These are phyloP conservation scores for Amphiura filiformis DNA, from an alignment of 35 echinoderm and acorn worm species.

Conservation along the genomic window DNA sequence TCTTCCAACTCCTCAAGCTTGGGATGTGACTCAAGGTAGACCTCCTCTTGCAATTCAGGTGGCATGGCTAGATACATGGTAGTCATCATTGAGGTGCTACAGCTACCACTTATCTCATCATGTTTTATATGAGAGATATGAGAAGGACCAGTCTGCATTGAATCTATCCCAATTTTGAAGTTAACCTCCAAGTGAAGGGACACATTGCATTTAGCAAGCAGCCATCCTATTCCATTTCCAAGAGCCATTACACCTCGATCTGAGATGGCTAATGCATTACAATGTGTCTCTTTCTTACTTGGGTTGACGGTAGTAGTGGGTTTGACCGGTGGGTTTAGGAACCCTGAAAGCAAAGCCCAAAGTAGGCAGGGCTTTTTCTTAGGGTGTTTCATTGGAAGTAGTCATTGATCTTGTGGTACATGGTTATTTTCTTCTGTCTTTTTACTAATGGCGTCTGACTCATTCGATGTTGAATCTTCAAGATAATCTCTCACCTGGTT, in stretches of 20 bases:
- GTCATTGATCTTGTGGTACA: background rate
- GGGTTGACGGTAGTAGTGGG: background rate
- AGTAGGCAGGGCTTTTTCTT: background rate
- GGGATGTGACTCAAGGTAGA: no score
- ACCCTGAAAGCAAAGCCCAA: background rate
- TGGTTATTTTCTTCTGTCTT: background rate
- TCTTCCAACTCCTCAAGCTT: no score
- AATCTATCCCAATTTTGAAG: background rate
- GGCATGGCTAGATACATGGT: background rate
- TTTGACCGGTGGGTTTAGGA: background rate
- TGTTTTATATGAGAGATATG: no score
- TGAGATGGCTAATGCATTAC: background rate
- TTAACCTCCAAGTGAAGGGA: background rate
- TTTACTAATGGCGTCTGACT: background rate
- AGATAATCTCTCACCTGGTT: conserved; percentile 19
- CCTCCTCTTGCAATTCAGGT: background rate
- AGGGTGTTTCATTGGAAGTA: background rate
- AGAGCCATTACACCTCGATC: background rate
- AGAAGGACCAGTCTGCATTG: background rate
- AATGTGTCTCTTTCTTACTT: background rate
- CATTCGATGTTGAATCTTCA: background rate
- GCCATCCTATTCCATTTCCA: background rate
- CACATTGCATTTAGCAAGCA: background rate
- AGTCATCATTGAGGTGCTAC: background rate
- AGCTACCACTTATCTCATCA: background rate